Conservation (phyloP, 2,888 invertebrate genomes). For the Polyommatus iphigenia region DNA sequence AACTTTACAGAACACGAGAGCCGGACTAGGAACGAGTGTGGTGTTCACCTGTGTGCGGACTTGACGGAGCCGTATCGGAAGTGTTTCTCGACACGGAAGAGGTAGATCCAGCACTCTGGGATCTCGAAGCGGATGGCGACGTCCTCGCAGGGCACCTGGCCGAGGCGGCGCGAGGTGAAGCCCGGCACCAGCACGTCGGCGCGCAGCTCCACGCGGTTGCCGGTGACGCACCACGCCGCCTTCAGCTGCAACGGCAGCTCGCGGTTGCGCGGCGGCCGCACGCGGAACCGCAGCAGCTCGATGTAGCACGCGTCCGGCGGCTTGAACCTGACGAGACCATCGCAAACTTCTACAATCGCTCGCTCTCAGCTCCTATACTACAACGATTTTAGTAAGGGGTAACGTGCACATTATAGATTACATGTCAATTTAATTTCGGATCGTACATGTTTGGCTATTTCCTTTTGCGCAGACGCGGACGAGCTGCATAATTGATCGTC, state of each 20-base stretch:
- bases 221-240: constrained; percentile 92
- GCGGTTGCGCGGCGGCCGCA: constrained; percentile 96
- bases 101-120: constrained; percentile 99
- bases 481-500: too few species aligned
- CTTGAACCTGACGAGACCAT: constrained; percentile 84
- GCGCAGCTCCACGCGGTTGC: constrained; percentile 94
- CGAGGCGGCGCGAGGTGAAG: constrained; percentile 96
- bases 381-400: too few species aligned
- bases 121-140: constrained; percentile 97
- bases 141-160: constrained; percentile 96
- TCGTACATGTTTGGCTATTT: too few species aligned
- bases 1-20: too few species aligned
- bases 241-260: constrained; percentile 98
- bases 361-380: too few species aligned
- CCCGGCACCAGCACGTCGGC: constrained; percentile 98
- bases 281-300: constrained; percentile 96
- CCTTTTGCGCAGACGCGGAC: too few species aligned
- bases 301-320: constrained; percentile 99
- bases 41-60: constrained; percentile 86
- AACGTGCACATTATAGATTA: too few species aligned
- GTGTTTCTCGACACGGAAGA: constrained; percentile 98
- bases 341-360: background rate
- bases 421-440: too few species aligned
- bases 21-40: background rate
- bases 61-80: constrained; percentile 98